phyloP scores from a whole-genome alignment of 1,140 invertebrate genomes.

The Drusus annulatus region DNA sequence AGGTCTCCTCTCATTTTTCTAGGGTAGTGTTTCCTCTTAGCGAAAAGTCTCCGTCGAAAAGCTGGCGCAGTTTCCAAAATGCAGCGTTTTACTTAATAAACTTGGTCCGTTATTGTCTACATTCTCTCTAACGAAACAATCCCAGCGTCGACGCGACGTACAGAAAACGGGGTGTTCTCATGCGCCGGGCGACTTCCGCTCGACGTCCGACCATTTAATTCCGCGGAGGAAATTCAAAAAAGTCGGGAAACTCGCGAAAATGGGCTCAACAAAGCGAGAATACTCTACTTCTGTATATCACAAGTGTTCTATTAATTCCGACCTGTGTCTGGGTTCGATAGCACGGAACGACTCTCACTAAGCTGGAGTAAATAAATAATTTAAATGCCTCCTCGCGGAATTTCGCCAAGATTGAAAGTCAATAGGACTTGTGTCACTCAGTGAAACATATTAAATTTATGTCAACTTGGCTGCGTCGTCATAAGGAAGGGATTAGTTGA shows the following conservation, averaged over 20 bases:
- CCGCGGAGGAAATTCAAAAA: constrained; percentile 35
- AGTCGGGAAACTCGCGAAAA: constrained; percentile 32
- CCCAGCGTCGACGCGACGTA: neutral
- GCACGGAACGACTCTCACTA: neutral
- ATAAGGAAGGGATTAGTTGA: too few species aligned
- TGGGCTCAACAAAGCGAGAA: constrained; percentile 24
- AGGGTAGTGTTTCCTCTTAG: too few species aligned
- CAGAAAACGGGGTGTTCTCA: constrained; percentile 28
- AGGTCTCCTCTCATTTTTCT: too few species aligned
- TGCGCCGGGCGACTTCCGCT: constrained; percentile 31
- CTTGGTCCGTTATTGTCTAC: neutral
- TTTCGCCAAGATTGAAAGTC: too few species aligned
- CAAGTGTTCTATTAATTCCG: neutral
- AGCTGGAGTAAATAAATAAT: too few species aligned
- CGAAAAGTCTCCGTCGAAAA: too few species aligned
- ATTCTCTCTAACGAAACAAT: constrained; percentile 21
- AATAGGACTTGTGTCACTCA: too few species aligned
- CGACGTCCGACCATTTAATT: constrained; percentile 39
- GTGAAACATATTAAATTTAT: too few species aligned
- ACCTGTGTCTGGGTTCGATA: neutral
- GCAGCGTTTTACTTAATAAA: neutral
- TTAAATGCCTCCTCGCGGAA: too few species aligned
- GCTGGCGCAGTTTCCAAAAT: too few species aligned
- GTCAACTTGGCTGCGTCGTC: too few species aligned
- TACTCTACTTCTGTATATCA: neutral